Evolutionary conservation across 2,113 vertebrate species (phyloP), one percentile per base, ranked within the genome.

Genomic region (Apeltes quadracus): DNA sequence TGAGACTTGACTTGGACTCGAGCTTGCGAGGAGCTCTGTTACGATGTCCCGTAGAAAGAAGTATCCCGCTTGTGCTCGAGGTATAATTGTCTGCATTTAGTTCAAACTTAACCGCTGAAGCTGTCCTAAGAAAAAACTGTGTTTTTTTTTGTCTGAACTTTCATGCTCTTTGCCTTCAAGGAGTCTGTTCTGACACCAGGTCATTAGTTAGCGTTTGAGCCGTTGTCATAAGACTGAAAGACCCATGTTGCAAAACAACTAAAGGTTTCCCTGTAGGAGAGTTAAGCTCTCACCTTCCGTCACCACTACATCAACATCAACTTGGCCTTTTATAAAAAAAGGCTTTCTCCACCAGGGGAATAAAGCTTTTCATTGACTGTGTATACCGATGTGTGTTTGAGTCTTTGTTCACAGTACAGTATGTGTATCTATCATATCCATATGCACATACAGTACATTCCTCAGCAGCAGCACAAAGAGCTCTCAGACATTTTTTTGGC

Each of bases 241-340:
- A 38, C 11, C 12, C 29, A 38, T 7, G 41, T 22, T 34, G 20
- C n/a, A 27, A 72, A 70, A 61, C 13, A 29, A 34, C 13, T 50
- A 75, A 32, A 38, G 22, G n/a, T 61, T 57, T 36, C 10, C 44
- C 41, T 53, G 81, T 71, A 74, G 78, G 78, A 75, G 67, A 62
- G 46, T 44, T 6, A 48, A 61, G 53, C 2, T 11, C 75, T 65
- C 54, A 41, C 36, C 75, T 64, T 85, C 82, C 43, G 77, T 92
- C 86, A 88, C 25, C 84, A 67, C 85, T 61, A 61, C 78, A 86
- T 87, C 84, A 81, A 66, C 62, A 70, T 67, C 71, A 73, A 59
- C 38, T 43, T 41, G 73, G 62, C 73, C 75, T 79, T 79, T 83
- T 76, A 90, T 91, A 72, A 92, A 85, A 69, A 34, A 75, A 48